Conservation (phyloP, 1,140 invertebrate species). For the Aphaenogaster rudis region DNA sequence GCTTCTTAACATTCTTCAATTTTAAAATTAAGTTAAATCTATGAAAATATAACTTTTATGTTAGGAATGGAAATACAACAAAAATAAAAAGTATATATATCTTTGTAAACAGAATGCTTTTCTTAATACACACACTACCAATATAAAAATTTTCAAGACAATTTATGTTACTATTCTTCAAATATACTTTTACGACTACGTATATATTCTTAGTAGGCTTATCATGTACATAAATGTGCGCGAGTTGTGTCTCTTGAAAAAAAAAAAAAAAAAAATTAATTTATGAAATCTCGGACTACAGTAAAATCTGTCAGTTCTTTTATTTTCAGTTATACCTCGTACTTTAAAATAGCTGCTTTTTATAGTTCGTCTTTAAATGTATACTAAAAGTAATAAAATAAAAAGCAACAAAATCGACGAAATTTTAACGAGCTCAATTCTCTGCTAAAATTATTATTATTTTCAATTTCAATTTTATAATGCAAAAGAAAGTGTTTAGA, state of each 20-base stretch:
- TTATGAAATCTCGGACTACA: background rate
- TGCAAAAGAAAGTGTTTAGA: background rate
- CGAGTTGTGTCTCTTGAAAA: background rate
- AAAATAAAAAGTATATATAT: background rate
- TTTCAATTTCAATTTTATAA: background rate
- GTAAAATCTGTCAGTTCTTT: slow-evolving; percentile 14
- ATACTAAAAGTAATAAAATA: background rate
- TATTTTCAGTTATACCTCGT: slow-evolving; percentile 20
- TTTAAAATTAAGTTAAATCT: background rate
- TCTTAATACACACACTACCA: background rate
- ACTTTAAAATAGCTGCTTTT: background rate
- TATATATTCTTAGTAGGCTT: background rate
- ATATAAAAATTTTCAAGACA: background rate
- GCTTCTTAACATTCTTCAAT: background rate
- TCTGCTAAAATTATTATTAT: background rate
- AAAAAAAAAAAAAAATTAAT: slow-evolving; percentile 18
- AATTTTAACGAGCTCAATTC: background rate
- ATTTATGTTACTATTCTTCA: background rate
- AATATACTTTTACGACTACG: slow-evolving; percentile 12
- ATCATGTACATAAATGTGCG: slow-evolving; percentile 1
- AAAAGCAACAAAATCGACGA: background rate
- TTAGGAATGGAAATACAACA: background rate
- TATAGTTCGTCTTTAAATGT: background rate
- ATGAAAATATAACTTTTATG: background rate
- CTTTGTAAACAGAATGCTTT: background rate